Evolutionary conservation across 2,113 vertebrate species (phyloP), one percentile per base, ranked within the genome.

Genomic region (Pelmatolapia mariae): DNA sequence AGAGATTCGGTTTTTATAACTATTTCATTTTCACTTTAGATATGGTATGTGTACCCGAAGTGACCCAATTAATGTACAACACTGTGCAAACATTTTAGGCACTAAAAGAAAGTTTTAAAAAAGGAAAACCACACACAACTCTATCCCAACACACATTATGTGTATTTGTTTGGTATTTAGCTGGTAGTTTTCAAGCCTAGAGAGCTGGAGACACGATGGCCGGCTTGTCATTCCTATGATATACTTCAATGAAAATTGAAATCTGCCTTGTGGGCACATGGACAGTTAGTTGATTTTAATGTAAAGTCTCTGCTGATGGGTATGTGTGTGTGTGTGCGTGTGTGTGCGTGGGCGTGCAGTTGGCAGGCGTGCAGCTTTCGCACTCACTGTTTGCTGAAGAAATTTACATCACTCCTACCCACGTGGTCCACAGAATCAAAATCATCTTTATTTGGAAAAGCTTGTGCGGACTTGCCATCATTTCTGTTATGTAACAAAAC

Each of bases 11-110:
- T 15, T 80, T 84, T 83, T 6, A 12, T 13, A 50, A n/a, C 26
- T 3, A 19, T 87, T 89, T 81, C 8, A 84, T 83, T 81, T 83
- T 80, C 71, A 81, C 31, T 57, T 61, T 9, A 31, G 43, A 26
- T 13, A 11, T 7, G 10, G 33, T 33, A 8, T 38, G 8, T 31
- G 63, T 76, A 1, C 13, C 6, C 33, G 4, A 26, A 38, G 76
- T 47, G 63, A 68, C 5, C 78, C 19, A 15, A 12, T 63, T 50
- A 26, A 29, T 38, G 12, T 31, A 59, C 36, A 59, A 47, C 9
- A 63, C n/a, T 50, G 4, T 57, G 26, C 52, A 50, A 29, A 50
- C 29, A 63, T 73, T 26, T 45, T 45, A 68, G 36, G n/a, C 22
- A 18, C 22, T 45, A 47, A 73, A 4, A 73, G 4, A 18, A 73